Evolutionary conservation across 1,140 invertebrate genomes (phyloP), one percentile per base, ranked within the genome.

Genomic region (Drosophila azteca): DNA sequence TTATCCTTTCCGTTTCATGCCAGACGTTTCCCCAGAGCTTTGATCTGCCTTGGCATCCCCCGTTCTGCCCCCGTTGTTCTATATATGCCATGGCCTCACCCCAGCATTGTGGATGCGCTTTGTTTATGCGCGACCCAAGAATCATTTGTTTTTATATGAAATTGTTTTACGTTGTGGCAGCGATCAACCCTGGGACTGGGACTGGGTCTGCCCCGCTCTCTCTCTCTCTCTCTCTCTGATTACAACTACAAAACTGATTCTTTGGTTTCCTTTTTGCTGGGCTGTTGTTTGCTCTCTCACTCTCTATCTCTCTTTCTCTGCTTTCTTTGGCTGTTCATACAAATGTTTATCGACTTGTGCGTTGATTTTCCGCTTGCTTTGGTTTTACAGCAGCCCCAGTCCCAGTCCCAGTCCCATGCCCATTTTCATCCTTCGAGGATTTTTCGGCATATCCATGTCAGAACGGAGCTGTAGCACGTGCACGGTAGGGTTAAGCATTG

Each of bases 351-450:
- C 83, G 83, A 76, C 60, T 79, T 88, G 65, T 77, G 71, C 83
- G 71, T 83, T 88, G 68, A 88, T 88, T 88, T 88, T 88, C 84
- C 83, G 79, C 83, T 83, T 88, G 83, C 79, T 70, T 88, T 88
- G 72, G 68, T 67, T 79, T 79, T 73, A 88, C 83, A 81, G 59
- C 67, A 58, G 57, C 67, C 63, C 45, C 52, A 50, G 57, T 24
- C 26, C 39, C 49, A 45, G 8, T 24, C 43, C 44, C 50, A 22
- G 13, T 17, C 3, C 15, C 31, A 24, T 24, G 29, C 50, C 24
- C 20, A 44, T 45, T 46, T 52, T 11, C 20, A 29, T 64, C 24
- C 60, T 67, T 68, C 49, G 15, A 49, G 53, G 76, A 58, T 64
- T 75, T 66, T 55, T 53, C 29, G 70, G 59, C 35, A 24, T 82